Evolutionary conservation across 2,797 vertebrate genomes (phyloP), one percentile per base, ranked within the genome.

Genomic region (Poecile montanus): DNA sequence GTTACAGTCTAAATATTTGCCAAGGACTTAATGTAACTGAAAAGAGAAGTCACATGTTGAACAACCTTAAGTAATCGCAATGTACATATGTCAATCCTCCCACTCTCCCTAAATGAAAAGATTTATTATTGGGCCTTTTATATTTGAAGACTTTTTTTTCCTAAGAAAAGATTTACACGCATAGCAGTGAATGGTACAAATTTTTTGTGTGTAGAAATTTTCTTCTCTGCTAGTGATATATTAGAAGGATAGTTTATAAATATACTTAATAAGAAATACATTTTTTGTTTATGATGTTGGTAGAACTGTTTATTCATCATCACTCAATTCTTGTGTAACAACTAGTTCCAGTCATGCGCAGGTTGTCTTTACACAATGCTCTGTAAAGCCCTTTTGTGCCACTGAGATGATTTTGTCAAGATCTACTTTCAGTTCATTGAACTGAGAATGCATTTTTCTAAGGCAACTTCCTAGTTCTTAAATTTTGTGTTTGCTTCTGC

Each of bases 361-460:
- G 58, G 36, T 10, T 89, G 45, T 77, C 65, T 94, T 94, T 91
- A 94, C 29, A 63, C 50, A 94, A 95, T 26, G 86, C 42, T 61
- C 54, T 71, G 5, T 42, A 73, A 95, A 94, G 53, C 72, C 42
- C 44, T 93, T 91, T 72, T 78, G 54, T 77, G 73, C 54, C 53
- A 94, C 56, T 82, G 70, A 88, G 61, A 76, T 47, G 50, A 48
- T 87, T 84, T 91, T 94, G 48, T 87, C 50, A 95, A 86, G 65
- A 79, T 89, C 72, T 81, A 38, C 79, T 95, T 92, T 91, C 88
- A 91, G 93, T 92, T 95, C 79, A 93, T 38, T 94, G 94, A 91
- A 89, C 85, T 85, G 89, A 96, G 62, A 94, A 65, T 34, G 32
- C 74, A 93, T 95, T 94, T 94, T 54, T 63, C 62, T 94, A 94